A percentile compares a stretch with the other conserved stretches of the same genome.
These are phyloP conservation scores for Bombus picipes DNA, from an alignment of 1,140 invertebrate genomes.

Conservation along the genomic window DNA sequence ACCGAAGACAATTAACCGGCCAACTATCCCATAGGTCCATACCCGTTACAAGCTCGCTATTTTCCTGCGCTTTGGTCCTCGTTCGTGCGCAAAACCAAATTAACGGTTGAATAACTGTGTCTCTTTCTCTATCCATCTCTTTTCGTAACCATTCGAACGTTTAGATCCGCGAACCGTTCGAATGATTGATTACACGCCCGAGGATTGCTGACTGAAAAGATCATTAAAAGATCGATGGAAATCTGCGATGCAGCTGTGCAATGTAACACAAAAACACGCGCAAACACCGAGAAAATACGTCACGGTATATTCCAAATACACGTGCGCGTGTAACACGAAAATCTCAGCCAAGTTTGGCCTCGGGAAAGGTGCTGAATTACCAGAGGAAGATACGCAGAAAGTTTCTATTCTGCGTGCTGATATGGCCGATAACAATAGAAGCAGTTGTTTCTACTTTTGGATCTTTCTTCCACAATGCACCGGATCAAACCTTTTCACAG, in stretches of 20 bases:
- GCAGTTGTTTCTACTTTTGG: not conserved
- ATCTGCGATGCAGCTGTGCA: constrained; percentile 28
- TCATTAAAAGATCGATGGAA: not conserved
- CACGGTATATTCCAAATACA: not conserved
- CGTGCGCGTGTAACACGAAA: not conserved
- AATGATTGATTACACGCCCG: constrained; percentile 14
- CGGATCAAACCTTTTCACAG: too few relatives aligned
- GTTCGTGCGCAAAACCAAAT: constrained; percentile 17
- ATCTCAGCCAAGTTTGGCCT: constrained; percentile 10
- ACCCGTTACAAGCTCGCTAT: not conserved
- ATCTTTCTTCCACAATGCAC: not conserved
- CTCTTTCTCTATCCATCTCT: not conserved
- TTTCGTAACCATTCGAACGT: not conserved
- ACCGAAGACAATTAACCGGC: not conserved
- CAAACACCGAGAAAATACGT: not conserved
- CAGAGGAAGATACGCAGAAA: not conserved
- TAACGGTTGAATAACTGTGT: constrained; percentile 24
- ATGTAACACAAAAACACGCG: not conserved
- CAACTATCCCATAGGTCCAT: not conserved
- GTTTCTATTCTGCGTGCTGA: not conserved
- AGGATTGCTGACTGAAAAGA: constrained; percentile 2
- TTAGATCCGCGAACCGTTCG: not conserved
- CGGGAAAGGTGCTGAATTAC: not conserved
- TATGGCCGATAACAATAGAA: not conserved
- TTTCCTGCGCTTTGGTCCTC: constrained; percentile 3